Base-by-base conservation (phyloP, 2,797 vertebrate genomes). In the Malacoctenus gilli region DNA sequence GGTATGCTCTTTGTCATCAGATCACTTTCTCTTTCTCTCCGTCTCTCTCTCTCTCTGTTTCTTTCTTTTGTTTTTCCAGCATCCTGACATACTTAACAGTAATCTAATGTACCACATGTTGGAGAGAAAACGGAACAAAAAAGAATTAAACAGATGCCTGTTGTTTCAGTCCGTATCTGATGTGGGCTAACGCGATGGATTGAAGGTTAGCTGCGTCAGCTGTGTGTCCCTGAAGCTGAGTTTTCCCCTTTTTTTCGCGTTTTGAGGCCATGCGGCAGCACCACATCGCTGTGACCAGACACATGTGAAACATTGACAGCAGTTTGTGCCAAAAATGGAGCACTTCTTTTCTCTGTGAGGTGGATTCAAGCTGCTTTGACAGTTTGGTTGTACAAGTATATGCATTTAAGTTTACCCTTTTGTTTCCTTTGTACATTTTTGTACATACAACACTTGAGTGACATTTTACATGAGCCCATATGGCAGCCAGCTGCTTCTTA, bases 261-360 rank as follows among this genome's bases (percentile, higher is more conserved):
- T n/a, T n/a, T n/a, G n/a, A n/a, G n/a, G n/a, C n/a, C n/a, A n/a
- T n/a, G n/a, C n/a, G n/a, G n/a, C n/a, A n/a, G n/a, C n/a, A 28
- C 25, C 74, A 82, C 64, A 74, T 55, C 64, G 50, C 77, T 64
- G 47, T 75, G 72, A 79, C 77, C 48, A 81, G 70, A 75, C 60
- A 79, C 66, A 43, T 52, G 60, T 4, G 25, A 68, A 58, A 32
- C 25, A 23, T 72, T 71, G 47, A 75, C 58, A 73, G 19, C 47
- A 37, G 43, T 74, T 72, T 75, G 87, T 91, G 89, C 87, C 87
- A 91, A 89, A 88, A 84, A 46, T 55, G 20, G 64, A 87, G 84
- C 85, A 86, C 80, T 90, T 87, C 35, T 87, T 87, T n/a, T 83
- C 79, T 63, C 85, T 84, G 74, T 74, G 70, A 56, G 70, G 61